phyloP scores from a whole-genome alignment of 2,113 vertebrate species.

The Balaeniceps rex region DNA sequence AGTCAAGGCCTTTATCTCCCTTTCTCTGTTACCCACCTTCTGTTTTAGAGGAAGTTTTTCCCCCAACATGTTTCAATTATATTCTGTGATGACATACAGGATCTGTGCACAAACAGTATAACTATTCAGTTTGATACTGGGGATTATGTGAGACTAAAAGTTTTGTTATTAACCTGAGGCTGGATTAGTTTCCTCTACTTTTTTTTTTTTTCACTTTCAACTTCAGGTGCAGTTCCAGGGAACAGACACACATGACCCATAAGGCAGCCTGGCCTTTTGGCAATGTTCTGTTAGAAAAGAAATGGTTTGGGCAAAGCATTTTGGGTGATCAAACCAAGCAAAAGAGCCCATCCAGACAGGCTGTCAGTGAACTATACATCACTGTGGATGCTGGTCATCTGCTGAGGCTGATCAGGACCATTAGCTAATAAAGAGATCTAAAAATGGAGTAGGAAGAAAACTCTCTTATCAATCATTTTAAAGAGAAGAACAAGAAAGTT shows the following conservation, averaged over 20 bases:
- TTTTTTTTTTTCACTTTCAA: background rate
- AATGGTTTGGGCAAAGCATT: background rate
- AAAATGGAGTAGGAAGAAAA: background rate
- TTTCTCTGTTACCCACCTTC: background rate
- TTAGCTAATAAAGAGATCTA: background rate
- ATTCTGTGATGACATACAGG: background rate
- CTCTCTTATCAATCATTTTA: background rate
- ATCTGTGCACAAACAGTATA: background rate
- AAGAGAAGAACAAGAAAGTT: background rate
- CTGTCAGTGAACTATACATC: background rate
- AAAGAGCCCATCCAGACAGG: background rate
- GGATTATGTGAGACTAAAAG: background rate
- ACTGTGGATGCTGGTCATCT: rapidly evolving
- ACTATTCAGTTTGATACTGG: background rate
- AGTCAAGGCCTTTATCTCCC: background rate
- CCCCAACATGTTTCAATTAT: background rate
- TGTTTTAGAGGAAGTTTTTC: background rate
- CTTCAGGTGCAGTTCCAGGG: background rate
- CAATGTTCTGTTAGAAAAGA: background rate
- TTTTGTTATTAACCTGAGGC: background rate
- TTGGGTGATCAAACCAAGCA: background rate
- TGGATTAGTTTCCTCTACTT: background rate
- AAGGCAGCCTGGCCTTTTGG: background rate
- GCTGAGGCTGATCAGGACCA: background rate
- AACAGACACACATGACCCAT: background rate